Percentiles rank a stretch among this genome's conserved stretches.
These are phyloP conservation scores for Hypomecis atomaria DNA, from an alignment of 2,888 invertebrate species.

Conservation along the genomic window DNA sequence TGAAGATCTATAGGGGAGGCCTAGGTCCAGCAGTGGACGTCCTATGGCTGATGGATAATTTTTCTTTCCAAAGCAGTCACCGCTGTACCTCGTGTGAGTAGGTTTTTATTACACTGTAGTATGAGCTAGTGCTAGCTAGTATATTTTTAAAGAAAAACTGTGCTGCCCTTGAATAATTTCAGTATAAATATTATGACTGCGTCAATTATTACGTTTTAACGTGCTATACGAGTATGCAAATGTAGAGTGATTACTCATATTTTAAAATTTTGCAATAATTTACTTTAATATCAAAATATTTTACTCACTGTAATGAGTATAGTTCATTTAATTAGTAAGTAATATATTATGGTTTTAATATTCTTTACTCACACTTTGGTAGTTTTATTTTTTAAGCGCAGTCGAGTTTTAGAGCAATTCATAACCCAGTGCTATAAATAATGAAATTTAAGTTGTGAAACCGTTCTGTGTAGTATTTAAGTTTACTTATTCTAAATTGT, in stretches of 20 bases:
- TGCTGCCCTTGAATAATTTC: neutral
- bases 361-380: conserved; percentile 3
- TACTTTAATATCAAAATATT: conserved; percentile 9
- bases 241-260: neutral
- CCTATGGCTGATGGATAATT: too few relatives aligned
- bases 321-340: conserved; percentile 2
- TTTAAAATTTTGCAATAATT: conserved; percentile 3
- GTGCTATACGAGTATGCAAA: neutral
- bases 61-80: too few relatives aligned
- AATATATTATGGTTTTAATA: conserved; percentile 6
- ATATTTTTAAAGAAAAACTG: too few relatives aligned
- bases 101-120: too few relatives aligned
- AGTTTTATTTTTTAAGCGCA: neutral
- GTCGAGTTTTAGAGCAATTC: neutral
- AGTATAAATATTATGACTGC: neutral
- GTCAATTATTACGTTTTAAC: neutral
- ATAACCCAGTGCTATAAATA: conserved; percentile 1
- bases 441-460: conserved; percentile 8
- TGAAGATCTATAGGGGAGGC: too few relatives aligned
- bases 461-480: too few relatives aligned
- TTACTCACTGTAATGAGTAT: conserved; percentile 7
- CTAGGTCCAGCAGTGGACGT: too few relatives aligned
- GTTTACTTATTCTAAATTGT: too few relatives aligned
- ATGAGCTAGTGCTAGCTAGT: too few relatives aligned
- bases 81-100: too few relatives aligned